phyloP scores from a whole-genome alignment of 64 coral and sea anemone genomes.

The Hydrozoanthus tunicans region DNA sequence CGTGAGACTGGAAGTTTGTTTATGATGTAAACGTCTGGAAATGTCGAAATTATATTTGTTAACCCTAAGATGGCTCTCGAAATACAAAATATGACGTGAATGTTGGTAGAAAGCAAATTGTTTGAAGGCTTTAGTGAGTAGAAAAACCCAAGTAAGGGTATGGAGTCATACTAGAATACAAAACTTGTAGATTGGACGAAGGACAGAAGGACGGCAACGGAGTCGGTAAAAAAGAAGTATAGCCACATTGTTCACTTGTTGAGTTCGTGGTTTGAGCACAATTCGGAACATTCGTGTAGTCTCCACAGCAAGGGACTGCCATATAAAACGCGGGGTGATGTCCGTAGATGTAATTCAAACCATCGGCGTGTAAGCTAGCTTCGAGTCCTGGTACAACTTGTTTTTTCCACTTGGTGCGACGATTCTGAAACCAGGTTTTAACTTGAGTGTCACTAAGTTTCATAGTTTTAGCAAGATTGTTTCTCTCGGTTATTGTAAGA shows the following conservation, averaged over 20 bases:
- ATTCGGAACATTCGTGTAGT: conserved; percentile 10
- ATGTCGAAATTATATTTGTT: neutral
- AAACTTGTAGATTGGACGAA: conserved; percentile 63
- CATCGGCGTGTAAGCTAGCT: conserved; percentile 29
- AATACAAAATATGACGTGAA: neutral
- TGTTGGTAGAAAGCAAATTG: neutral
- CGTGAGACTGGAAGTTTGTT: neutral
- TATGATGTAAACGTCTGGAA: conserved; percentile 39
- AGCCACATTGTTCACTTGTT: conserved; percentile 42
- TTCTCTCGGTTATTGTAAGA: conserved; percentile 70
- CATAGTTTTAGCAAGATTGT: conserved; percentile 67
- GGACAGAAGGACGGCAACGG: conserved; percentile 44
- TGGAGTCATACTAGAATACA: conserved; percentile 67
- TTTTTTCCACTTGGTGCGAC: conserved; percentile 76
- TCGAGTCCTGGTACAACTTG: conserved; percentile 62
- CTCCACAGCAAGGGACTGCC: conserved; percentile 56
- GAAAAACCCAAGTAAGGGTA: conserved; percentile 58
- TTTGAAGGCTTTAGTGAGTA: neutral
- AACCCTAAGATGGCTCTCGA: neutral
- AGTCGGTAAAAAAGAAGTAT: conserved; percentile 3
- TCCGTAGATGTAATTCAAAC: conserved; percentile 47
- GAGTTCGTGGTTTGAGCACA: conserved; percentile 29
- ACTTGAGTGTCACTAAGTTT: conserved; percentile 76
- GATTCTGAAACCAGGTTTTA: conserved; percentile 75
- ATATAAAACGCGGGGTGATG: conserved; percentile 51